Evolutionary conservation across 2,888 invertebrate genomes (phyloP), one percentile per base, ranked within the genome.

Genomic region (Drosophila borborema): DNA sequence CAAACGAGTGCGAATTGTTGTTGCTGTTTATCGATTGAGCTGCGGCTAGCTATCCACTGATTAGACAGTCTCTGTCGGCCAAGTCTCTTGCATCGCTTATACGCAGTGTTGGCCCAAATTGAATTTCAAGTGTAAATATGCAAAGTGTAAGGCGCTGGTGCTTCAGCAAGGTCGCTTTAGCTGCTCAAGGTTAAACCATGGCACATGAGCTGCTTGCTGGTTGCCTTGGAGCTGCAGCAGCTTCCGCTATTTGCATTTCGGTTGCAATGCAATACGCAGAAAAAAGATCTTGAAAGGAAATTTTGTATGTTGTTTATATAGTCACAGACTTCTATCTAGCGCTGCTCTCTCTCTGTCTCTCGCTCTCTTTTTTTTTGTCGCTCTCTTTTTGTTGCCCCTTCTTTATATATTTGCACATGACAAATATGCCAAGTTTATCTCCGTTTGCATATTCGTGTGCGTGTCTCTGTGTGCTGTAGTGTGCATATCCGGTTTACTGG

Each of bases 161-260:
- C 60, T 65, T 14, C 36, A 14, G 71, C 77, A 77, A 82, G 77
- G 86, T 72, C 75, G 78, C 34, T 34, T 40, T 55, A 18, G 28
- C 23, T 61, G 43, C 58, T 64, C 58, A 72, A 77, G 78, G 77
- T 49, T 76, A 56, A 4, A 41, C 49, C 45, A 51, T 48, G 48
- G 28, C 59, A 51, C 62, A 63, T 62, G 41, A 62, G 34, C 51
- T 53, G 45, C 45, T 20, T 20, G 41, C 41, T 45, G 43, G 18
- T 16, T 36, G 43, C 64, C 77, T 64, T 31, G 64, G 46, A 65
- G 66, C 65, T n/a, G 3, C n/a, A 58, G 61, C 62, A 68, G 74
- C 71, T 73, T 73, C 76, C 74, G 72, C 78, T 90, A 91, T 89
- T 89, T 89, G 80, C 87, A 91, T 89, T 80, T 90, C 48, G 70